Base-by-base conservation (phyloP, 2,797 vertebrate species). In the Lindbergichthys nudifrons region DNA sequence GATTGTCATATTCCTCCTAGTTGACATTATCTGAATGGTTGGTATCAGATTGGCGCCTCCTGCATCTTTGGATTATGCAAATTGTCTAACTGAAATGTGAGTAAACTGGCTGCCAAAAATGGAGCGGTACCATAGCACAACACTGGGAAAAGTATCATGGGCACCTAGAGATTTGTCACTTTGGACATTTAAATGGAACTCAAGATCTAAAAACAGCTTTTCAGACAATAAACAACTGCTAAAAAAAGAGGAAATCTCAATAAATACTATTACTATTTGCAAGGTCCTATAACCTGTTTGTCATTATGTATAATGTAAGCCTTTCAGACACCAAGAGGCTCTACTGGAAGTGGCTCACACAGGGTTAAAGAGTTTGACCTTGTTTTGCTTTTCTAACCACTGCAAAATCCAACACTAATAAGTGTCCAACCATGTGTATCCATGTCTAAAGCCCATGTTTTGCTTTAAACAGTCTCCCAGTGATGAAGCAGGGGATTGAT, bases 41-140 rank as follows among this genome's bases (percentile, higher is more conserved):
- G n/a, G 46, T 62, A 52, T 56, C 36, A 50, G 26, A 70, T 21
- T 57, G 54, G 36, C 3, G 10, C 43, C 30, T 66, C 30, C 46
- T 67, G 46, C n/a, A 30, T 19, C 46, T 42, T 66, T 15, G 62
- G 58, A 30, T 69, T 45, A 41, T n/a, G 46, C 61, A 74, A 66
- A 74, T 60, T 15, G 39, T 41, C 36, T 51, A n/a, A 30, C 18
- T n/a, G 26, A 63, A 47, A 67, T 64, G 48, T 60, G 15, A 43
- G 47, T 18, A 43, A 72, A 58, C 14, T 18, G 45, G n/a, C 26
- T 18, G 45, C 19, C 26, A 16, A n/a, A n/a, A 14, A 16, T 45
- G 23, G 14, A 61, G 48, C 3, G 2, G 8, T 32, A 75, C 61
- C 11, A 8, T 12, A 39, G 53, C 26, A 48, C 45, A 70, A 43